Evolutionary conservation across 2,113 vertebrate genomes (phyloP), one percentile per base, ranked within the genome.

Genomic region (Syrmaticus mikado): DNA sequence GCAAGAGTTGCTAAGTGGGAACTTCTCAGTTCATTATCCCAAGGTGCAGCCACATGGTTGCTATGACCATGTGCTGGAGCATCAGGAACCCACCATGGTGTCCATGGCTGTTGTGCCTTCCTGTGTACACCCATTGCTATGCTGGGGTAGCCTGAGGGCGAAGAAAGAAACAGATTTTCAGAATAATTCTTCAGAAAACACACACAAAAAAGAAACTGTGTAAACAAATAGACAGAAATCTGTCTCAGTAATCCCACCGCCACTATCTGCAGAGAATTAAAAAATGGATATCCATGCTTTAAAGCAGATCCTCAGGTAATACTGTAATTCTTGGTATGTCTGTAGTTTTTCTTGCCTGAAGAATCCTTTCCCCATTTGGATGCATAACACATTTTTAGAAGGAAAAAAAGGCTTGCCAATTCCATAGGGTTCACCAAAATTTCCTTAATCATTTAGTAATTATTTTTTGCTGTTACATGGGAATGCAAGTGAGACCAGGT

Each of bases 311-410:
- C n/a, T 25, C 0, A 0, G 38, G 28, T 60, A 40, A 10, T 27
- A 8, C 2, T 0, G 10, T 6, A 15, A 16, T 2, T 14, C 36
- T 3, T 2, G 18, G 2, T 2, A 5, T 5, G 8, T 2, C 18
- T 5, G 25, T 14, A 25, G 34, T 16, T 24, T 48, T 25, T 30
- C 41, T 32, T 62, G 24, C 57, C 22, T 0, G 4, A 11, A 60
- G 30, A 46, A 7, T 21, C n/a, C 13, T 82, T 36, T 52, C 14
- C 38, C 43, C 36, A 7, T 4, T n/a, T 67, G 34, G 13, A 24
- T 28, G 24, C 2, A 4, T 12, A 13, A 6, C 8, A 7, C 22
- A 20, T 2, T 73, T 80, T 58, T 21, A 36, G 8, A 3, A 28
- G 30, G 20, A 24, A 60, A 28, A 22, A 16, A 17, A 45, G 71